These are phyloP conservation scores for Drosophila punjabiensis DNA, from an alignment of 1,140 invertebrate genomes.

Conservation along the genomic window DNA sequence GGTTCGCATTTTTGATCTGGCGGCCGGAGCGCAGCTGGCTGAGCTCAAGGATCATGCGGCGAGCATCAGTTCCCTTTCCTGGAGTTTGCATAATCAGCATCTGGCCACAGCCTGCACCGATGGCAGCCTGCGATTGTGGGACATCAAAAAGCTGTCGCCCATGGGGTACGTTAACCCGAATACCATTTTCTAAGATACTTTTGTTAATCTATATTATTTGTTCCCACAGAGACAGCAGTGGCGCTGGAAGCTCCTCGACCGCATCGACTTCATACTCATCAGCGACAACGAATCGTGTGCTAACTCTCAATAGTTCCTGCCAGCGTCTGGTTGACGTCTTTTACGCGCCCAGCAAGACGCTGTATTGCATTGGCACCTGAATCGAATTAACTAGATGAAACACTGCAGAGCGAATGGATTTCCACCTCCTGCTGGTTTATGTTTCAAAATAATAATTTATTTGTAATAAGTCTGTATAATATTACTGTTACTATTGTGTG, in stretches of 20 bases:
- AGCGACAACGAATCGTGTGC: conserved; percentile 73
- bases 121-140: conserved; percentile 90
- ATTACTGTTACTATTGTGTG: conserved; percentile 79
- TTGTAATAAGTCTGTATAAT: conserved; percentile 82
- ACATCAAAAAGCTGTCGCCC: conserved; percentile 85
- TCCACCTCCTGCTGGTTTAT: conserved; percentile 44
- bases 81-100: conserved; percentile 88
- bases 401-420: conserved; percentile 19
- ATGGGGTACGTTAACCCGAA: conserved; percentile 49
- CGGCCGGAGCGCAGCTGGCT: conserved; percentile 86
- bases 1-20: conserved; percentile 87
- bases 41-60: conserved; percentile 93
- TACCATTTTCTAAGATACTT: rapidly evolving
- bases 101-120: conserved; percentile 92
- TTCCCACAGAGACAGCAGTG: conserved; percentile 50
- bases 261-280: conserved; percentile 69
- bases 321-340: conserved; percentile 81
- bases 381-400: conserved; percentile 20
- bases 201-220: neutral
- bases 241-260: conserved; percentile 43
- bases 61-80: conserved; percentile 90
- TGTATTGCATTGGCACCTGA: conserved; percentile 78
- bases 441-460: conserved; percentile 83
- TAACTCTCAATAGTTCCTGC: conserved; percentile 80
- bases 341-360: conserved; percentile 72